Evolutionary conservation across 1,140 invertebrate genomes (phyloP).

Genomic region (Drosophila rhopaloa): DNA sequence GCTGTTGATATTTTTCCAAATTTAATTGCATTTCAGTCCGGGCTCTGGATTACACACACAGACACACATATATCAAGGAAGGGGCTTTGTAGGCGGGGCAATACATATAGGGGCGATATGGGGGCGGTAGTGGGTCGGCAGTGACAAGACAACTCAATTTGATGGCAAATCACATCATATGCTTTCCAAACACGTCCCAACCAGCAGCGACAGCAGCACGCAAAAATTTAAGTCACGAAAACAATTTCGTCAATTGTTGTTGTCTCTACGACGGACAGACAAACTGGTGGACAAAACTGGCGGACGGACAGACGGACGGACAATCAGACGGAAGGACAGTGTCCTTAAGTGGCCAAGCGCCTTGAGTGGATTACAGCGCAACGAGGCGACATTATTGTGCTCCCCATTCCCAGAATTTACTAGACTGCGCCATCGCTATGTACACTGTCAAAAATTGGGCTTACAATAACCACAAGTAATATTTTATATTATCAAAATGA

Average conservation of each 20-base stretch:
- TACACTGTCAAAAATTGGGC: background rate
- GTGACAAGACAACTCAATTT: conserved; percentile 77
- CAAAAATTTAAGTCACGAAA: conserved; percentile 85
- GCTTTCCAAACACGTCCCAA: conserved; percentile 83
- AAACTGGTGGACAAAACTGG: conserved; percentile 24
- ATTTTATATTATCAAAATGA: too few relatives aligned
- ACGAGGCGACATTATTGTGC: conserved; percentile 64
- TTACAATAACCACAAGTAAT: too few relatives aligned
- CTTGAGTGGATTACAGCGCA: conserved; percentile 77
- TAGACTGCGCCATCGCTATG: conserved; percentile 11
- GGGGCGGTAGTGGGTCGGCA: conserved; percentile 3
- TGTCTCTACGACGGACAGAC: conserved; percentile 35
- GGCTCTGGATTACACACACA: conserved; percentile 9
- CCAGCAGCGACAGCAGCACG: conserved; percentile 58
- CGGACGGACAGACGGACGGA: background rate
- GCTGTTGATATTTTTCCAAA: conserved; percentile 81
- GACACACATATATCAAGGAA: background rate
- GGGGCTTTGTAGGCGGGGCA: background rate
- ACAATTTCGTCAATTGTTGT: conserved; percentile 84
- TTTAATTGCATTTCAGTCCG: conserved; percentile 78
- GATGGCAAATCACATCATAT: conserved; percentile 84
- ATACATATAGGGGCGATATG: background rate
- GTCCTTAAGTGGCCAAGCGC: conserved; percentile 40
- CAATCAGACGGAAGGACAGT: conserved; percentile 12
- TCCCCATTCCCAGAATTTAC: conserved; percentile 7